A percentile compares a stretch with the other conserved stretches of the same genome.
phyloP scores from a whole-genome alignment of 2,888 invertebrate species.

The Pherbina coryleti region DNA sequence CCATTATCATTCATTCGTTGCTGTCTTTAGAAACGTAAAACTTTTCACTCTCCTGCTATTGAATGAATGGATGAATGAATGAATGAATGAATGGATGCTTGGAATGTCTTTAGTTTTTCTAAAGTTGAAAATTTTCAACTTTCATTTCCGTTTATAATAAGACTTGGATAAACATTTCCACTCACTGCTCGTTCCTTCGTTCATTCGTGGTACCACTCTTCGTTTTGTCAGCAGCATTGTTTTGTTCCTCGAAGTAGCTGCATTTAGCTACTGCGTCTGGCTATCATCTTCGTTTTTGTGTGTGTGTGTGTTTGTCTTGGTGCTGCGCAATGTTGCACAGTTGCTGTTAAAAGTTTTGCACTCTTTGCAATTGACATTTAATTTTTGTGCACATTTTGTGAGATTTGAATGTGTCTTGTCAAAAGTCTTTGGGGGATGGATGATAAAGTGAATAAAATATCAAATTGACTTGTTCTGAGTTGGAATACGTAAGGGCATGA shows the following conservation, averaged over 20 bases:
- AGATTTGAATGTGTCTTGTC: slow-evolving; percentile 24
- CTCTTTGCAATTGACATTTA: slow-evolving; percentile 31
- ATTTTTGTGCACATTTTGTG: slow-evolving; percentile 14
- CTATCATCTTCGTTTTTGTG: not conserved
- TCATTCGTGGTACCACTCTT: no score
- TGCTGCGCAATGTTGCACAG: not conserved
- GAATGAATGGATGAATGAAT: not conserved
- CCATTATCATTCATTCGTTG: not conserved
- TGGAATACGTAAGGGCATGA: not conserved
- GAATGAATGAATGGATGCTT: not conserved
- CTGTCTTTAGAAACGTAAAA: not conserved
- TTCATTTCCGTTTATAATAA: slow-evolving; percentile 7
- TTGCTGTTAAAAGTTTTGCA: slow-evolving; percentile 24
- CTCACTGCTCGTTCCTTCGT: no score
- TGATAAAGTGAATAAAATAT: not conserved
- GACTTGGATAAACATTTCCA: slow-evolving; percentile 3
- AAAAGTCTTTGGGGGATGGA: not conserved
- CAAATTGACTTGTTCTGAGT: slow-evolving; percentile 10
- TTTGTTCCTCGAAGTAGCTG: not conserved
- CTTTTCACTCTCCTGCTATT: not conserved
- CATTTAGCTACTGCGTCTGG: not conserved
- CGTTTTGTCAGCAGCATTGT: slow-evolving; percentile 20
- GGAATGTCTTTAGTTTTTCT: not conserved
- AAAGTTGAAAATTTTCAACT: slow-evolving; percentile 1
- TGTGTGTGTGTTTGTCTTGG: not conserved